A percentile compares a stretch with the other conserved stretches of the same genome.
phyloP scores from a whole-genome alignment of 2,113 vertebrate genomes.

The Talpa occidentalis region DNA sequence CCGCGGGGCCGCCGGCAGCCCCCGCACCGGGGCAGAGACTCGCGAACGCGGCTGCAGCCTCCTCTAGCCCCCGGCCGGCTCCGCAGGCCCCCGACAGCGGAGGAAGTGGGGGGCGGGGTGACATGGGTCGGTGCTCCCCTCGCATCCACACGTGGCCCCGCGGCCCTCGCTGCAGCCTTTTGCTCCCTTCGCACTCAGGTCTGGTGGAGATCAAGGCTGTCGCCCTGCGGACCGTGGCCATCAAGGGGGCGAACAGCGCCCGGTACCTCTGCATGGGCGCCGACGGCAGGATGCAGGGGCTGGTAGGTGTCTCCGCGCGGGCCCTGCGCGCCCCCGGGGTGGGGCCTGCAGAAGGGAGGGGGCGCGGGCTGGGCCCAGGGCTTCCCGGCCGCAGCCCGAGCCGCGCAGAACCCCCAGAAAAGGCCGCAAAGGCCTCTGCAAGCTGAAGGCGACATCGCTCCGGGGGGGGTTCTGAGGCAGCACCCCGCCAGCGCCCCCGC shows the following conservation, averaged over 20 bases:
- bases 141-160: too few species aligned
- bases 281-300: conserved; percentile 90
- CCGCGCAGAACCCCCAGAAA: neutral
- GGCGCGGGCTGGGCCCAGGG: neutral
- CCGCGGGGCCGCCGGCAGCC: neutral
- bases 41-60: neutral
- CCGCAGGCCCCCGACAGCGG: neutral
- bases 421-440: neutral
- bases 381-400: neutral
- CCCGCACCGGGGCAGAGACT: too few species aligned
- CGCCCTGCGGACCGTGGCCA: conserved; percentile 90
- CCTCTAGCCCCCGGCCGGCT: neutral
- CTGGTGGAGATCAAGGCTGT: conserved; percentile 94
- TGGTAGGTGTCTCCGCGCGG: conserved; percentile 84
- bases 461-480: too few species aligned
- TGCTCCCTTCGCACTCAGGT: conserved; percentile 84
- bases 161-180: neutral
- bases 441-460: neutral
- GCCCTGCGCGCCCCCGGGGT: neutral
- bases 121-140: neutral
- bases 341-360: neutral
- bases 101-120: neutral
- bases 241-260: conserved; percentile 91
- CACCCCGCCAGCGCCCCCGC: neutral
- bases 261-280: conserved; percentile 94